These are phyloP conservation scores for Meiosimyza platycephala DNA, from an alignment of 2,888 invertebrate genomes.

Conservation along the genomic window DNA sequence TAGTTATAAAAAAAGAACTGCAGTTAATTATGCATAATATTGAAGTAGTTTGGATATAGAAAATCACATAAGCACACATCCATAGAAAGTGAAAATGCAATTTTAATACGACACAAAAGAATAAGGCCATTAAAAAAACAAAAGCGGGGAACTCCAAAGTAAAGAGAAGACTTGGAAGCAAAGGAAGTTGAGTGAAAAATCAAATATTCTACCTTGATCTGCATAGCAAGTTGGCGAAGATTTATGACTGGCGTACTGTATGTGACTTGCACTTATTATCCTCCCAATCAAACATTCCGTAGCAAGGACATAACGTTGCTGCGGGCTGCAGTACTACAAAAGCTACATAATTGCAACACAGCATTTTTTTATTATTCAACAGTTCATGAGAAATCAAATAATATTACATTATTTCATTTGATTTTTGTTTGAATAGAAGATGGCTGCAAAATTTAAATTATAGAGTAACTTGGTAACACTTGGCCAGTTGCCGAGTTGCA, in stretches of 20 bases:
- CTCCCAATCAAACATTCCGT: too few species aligned
- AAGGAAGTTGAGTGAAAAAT: not conserved
- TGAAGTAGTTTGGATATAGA: not conserved
- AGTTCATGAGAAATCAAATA: conserved; percentile 16
- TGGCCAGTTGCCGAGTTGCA: too few species aligned
- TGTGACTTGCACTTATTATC: too few species aligned
- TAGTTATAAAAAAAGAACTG: not conserved
- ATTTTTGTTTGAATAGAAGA: not conserved
- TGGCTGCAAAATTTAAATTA: too few species aligned
- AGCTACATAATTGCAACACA: not conserved
- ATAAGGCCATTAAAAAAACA: not conserved
- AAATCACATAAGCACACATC: too few species aligned
- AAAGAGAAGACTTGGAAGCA: not conserved
- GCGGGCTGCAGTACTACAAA: not conserved
- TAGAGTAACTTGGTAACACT: too few species aligned
- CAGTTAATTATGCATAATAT: conserved; percentile 29
- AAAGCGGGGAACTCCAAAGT: not conserved
- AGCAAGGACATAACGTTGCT: conserved; percentile 2
- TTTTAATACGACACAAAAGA: conserved; percentile 15
- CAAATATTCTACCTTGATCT: conserved; percentile 10
- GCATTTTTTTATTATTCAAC: conserved; percentile 18
- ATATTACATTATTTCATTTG: not conserved
- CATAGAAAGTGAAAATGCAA: conserved; percentile 2
- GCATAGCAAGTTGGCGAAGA: not conserved
- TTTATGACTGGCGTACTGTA: not conserved